Evolutionary conservation across 2,888 invertebrate genomes (phyloP), one percentile per base, ranked within the genome.

Genomic region (Pimpla rufipes): DNA sequence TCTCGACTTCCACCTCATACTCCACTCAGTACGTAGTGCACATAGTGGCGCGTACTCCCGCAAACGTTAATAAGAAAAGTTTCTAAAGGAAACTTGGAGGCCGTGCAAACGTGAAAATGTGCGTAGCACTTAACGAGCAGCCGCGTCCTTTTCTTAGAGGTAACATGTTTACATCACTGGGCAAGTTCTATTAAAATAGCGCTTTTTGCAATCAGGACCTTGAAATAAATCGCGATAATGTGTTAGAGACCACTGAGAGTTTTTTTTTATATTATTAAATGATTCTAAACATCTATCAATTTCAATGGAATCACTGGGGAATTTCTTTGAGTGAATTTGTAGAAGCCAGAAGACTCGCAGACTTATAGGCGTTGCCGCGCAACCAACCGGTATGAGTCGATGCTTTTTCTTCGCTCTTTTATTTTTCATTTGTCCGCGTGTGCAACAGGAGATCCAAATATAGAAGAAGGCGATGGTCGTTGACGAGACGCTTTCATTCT

Each of bases 401-500:
- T 59, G 35, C 62, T 64, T 64, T 40, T 40, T 40, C 0, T 37
- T 29, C 29, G 2, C 37, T 64, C 2, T 64, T 64, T 64, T 64
- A 16, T 59, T 35, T 59, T 35, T 35, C 40, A 37, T 40, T 5
- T 29, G 10, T 47, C 1, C 6, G 11, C 23, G 8, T n/a, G 37
- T 40, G 62, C 21, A 40, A n/a, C 18, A n/a, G 7, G 16, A 47
- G 45, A 59, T 59, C 71, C 71, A 73, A 55, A 40, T 70, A 23
- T 40, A 40, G 70, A 40, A 59, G 71, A 47, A 37, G 62, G n/a
- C 71, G 29, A 45, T 45, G 45, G 62, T 50, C 47, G 62, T 13
- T 47, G 62, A 18, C 74, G 74, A 62, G 47, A 62, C 8, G 47
- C 4, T 62, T 74, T 74, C 21, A 50, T 74, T 40, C 47, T 66